Conservation (phyloP, 2,113 vertebrate genomes). For the Bubo blakistoni region DNA sequence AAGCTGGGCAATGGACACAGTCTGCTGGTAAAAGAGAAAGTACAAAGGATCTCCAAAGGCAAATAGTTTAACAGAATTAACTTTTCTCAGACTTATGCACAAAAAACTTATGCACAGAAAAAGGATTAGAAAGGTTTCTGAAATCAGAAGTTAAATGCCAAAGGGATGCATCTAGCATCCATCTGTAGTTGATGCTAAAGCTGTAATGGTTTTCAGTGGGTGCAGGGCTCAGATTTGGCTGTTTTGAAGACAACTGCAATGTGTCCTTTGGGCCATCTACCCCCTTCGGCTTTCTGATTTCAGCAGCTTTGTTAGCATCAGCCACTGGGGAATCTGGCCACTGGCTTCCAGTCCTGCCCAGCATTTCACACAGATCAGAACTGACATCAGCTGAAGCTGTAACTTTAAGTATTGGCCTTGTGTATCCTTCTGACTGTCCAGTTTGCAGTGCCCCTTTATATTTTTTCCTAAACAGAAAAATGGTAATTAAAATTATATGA, state of each 20-base stretch:
- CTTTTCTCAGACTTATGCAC: background rate
- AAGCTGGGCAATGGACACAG: background rate
- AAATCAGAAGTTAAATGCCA: background rate
- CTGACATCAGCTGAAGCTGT: background rate
- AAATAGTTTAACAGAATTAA: background rate
- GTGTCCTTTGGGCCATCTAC: background rate
- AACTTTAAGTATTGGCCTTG: background rate
- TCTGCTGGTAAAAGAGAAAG: background rate
- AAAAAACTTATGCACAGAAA: background rate
- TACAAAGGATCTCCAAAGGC: background rate
- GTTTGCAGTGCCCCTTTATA: background rate
- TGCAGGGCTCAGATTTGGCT: background rate
- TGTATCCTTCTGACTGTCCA: background rate
- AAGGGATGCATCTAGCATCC: background rate
- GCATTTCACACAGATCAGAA: background rate
- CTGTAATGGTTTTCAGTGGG: background rate
- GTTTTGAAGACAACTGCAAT: background rate
- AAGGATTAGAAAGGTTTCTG: background rate
- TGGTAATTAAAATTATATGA: background rate
- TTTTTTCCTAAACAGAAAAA: background rate
- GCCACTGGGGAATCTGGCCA: background rate
- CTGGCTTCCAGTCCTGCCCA: background rate
- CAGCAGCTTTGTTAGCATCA: background rate
- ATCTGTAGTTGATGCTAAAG: background rate
- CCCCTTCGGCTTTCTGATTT: background rate